A percentile compares a stretch with the other conserved stretches of the same genome.
Conservation (phyloP, 2,888 invertebrate species). For the Tipula lateralis region DNA sequence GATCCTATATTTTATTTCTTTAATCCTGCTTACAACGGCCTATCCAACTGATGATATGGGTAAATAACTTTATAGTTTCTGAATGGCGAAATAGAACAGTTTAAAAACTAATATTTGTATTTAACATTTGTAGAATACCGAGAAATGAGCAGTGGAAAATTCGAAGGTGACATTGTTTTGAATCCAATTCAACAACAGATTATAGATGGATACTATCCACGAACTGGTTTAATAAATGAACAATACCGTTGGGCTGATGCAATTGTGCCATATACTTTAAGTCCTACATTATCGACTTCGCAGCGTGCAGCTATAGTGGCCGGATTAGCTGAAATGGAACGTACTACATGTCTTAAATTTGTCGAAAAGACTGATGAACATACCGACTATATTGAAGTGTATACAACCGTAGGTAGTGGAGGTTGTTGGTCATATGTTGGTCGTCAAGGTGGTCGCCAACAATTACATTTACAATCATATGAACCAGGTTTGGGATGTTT, state of each 20-base stretch:
- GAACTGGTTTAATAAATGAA: slow-evolving; percentile 44
- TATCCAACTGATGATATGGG: not conserved
- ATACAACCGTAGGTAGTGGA: not conserved
- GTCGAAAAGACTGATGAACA: not conserved
- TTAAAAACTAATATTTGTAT: not conserved
- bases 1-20: not conserved
- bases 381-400: slow-evolving; percentile 25
- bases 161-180: slow-evolving; percentile 35
- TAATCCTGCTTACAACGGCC: not conserved
- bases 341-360: not conserved
- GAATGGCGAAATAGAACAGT: not conserved
- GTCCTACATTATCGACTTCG: not conserved
- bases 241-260: slow-evolving; percentile 48
- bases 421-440: slow-evolving; percentile 79
- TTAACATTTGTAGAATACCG: not conserved
- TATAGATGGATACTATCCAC: not conserved
- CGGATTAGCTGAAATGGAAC: not conserved
- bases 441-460: slow-evolving; percentile 50
- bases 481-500: slow-evolving; percentile 43
- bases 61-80: not conserved
- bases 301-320: not conserved
- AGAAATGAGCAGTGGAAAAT: slow-evolving; percentile 33
- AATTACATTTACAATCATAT: slow-evolving; percentile 42
- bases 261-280: slow-evolving; percentile 44
- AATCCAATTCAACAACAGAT: slow-evolving; percentile 28